Percentiles rank a stretch among this genome's conserved stretches.
phyloP scores from a whole-genome alignment of 2,797 vertebrate genomes.

The Tarsius wallacei region DNA sequence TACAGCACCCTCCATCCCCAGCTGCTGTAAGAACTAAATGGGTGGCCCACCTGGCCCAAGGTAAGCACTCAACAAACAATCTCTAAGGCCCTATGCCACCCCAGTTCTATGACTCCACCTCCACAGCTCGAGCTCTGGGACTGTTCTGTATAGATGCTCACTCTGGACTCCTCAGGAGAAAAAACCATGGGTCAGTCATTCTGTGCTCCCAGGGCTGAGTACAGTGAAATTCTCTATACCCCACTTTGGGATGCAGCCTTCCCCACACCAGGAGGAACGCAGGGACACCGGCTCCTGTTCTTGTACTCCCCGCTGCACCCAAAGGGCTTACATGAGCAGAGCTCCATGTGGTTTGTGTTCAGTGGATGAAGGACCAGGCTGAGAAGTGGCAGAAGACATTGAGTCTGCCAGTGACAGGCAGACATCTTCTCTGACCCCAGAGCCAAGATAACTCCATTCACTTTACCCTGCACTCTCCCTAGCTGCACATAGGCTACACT shows the following conservation, averaged over 20 bases:
- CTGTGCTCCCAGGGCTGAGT: not conserved
- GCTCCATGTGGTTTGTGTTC: accelerated
- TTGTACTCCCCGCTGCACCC: not conserved
- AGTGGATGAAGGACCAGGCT: accelerated
- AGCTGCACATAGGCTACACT: accelerated
- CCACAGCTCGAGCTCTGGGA: not conserved
- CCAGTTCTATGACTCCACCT: accelerated
- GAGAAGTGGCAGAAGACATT: accelerated
- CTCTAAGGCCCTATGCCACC: accelerated
- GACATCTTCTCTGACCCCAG: not conserved
- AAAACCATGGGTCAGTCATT: accelerated
- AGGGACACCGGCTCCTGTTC: not conserved
- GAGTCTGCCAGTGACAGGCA: not conserved
- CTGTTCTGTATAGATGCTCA: accelerated
- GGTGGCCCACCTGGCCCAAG: not conserved
- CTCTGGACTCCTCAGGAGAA: accelerated
- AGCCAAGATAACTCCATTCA: too few relatives aligned
- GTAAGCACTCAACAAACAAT: not conserved
- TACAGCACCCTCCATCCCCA: accelerated
- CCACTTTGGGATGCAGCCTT: too few relatives aligned
- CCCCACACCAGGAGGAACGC: too few relatives aligned
- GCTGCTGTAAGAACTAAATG: accelerated
- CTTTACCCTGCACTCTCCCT: accelerated
- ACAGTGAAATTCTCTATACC: not conserved
- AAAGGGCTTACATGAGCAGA: not conserved